Evolutionary conservation across 2,797 vertebrate species (phyloP).

Genomic region (Melanotaenia boesemani): DNA sequence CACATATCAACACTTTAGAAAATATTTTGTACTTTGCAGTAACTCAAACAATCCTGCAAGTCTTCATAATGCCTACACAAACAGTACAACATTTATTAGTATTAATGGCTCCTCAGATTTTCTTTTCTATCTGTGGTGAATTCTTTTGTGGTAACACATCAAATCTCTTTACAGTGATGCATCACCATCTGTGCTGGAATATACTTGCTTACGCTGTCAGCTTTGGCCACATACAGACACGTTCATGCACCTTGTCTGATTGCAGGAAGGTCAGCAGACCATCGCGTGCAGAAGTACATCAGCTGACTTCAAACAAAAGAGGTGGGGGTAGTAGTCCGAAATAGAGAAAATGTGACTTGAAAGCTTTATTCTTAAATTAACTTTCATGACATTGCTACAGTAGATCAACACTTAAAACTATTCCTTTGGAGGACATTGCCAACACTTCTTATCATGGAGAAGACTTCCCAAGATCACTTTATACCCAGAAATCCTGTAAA

Average conservation of each 20-base stretch:
- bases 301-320: conserved; percentile 70
- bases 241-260: conserved; percentile 63
- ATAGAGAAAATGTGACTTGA: conserved; percentile 53
- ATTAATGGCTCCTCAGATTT: conserved; percentile 5
- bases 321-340: conserved; percentile 47
- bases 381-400: conserved; percentile 34
- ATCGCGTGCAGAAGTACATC: conserved; percentile 74
- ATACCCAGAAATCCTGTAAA: background rate
- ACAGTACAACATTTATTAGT: conserved; percentile 3
- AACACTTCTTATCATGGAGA: background rate
- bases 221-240: conserved; percentile 27
- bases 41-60: conserved; percentile 35
- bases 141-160: conserved; percentile 3
- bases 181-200: conserved; percentile 4
- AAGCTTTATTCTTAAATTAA: conserved; percentile 31
- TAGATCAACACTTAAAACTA: background rate
- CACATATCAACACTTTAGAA: conserved; percentile 15
- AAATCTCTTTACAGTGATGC: conserved; percentile 18
- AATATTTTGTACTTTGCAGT: conserved; percentile 37
- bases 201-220: conserved; percentile 26
- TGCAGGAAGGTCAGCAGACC: conserved; percentile 76
- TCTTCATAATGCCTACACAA: conserved; percentile 12
- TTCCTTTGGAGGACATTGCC: background rate
- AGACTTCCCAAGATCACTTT: no score
- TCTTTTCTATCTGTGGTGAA: conserved; percentile 10